Conservation (phyloP, 2,797 vertebrate species). For the Mormyrops attenuatus region DNA sequence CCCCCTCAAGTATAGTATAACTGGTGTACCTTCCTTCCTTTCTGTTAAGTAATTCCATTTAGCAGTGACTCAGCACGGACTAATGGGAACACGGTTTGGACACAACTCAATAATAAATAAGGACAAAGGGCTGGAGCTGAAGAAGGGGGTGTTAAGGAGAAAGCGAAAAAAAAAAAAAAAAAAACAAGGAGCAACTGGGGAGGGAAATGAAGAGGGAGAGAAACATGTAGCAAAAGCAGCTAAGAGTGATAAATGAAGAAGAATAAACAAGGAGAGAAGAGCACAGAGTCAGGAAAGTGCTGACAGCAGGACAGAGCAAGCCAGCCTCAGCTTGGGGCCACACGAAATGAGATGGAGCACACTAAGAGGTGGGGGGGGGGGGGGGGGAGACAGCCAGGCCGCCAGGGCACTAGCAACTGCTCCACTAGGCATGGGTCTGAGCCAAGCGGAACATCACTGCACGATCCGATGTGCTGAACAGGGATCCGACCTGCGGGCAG, state of each 20-base stretch:
- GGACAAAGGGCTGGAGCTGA: neutral
- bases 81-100: neutral
- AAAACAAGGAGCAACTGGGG: constrained; percentile 4
- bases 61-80: neutral
- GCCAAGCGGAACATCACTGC: neutral
- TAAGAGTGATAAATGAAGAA: neutral
- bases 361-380: constrained; percentile 21
- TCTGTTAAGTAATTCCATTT: neutral
- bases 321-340: neutral
- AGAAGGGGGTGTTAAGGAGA: neutral
- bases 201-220: neutral
- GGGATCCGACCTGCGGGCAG: neutral
- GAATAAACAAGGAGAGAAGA: neutral
- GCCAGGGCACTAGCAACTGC: constrained; percentile 13
- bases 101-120: constrained; percentile 2
- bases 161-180: neutral
- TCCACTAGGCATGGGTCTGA: neutral
- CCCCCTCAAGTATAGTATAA: neutral
- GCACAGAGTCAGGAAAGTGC: neutral
- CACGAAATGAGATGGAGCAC: neutral
- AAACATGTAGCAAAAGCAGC: neutral
- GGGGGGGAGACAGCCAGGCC: constrained; percentile 15
- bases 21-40: neutral
- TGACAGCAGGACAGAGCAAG: neutral
- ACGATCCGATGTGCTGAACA: neutral